phyloP scores from a whole-genome alignment of 2,888 invertebrate species.

The Halictus ligatus region DNA sequence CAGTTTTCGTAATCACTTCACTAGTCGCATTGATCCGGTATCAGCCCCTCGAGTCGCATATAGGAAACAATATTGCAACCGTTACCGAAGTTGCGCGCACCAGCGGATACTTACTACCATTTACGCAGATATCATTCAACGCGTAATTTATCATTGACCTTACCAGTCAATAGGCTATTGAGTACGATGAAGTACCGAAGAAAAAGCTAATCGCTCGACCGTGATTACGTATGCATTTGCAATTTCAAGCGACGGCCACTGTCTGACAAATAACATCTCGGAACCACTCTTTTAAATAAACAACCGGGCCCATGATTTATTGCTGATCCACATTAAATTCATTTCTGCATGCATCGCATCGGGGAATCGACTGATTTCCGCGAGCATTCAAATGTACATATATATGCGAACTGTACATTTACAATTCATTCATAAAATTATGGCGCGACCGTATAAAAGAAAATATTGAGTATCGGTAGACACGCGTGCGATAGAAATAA shows the following conservation, averaged over 20 bases:
- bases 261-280: background rate
- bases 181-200: background rate
- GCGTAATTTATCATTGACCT: slow-evolving; percentile 32
- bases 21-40: slow-evolving; percentile 5
- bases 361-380: background rate
- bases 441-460: background rate
- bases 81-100: background rate
- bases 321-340: background rate
- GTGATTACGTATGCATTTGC: background rate
- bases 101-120: slow-evolving; percentile 20
- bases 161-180: slow-evolving; percentile 20
- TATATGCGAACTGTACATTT: background rate
- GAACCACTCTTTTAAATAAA: background rate
- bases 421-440: background rate
- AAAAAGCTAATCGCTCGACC: slow-evolving; percentile 20
- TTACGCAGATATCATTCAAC: slow-evolving; percentile 15
- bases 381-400: background rate
- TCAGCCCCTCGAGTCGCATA: background rate
- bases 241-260: background rate
- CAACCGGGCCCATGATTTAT: background rate
- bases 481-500: background rate
- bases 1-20: slow-evolving; percentile 8
- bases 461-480: background rate
- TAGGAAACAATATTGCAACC: background rate
- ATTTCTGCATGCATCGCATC: background rate